Conservation (phyloP, 2,888 invertebrate species). For the Epistrophe eligans region DNA sequence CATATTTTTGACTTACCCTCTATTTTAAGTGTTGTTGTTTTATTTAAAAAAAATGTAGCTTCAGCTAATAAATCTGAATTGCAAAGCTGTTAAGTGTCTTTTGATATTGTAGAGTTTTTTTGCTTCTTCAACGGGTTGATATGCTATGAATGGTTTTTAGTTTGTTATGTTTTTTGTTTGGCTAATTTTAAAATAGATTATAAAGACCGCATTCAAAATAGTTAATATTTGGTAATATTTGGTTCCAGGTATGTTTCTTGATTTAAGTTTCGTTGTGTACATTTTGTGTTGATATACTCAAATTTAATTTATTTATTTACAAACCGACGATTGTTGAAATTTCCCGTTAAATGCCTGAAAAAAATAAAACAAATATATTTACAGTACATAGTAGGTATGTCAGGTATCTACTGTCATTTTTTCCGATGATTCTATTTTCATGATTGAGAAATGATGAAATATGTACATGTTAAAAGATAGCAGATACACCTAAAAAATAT, state of each 20-base stretch:
- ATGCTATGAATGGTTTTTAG: constrained; percentile 7
- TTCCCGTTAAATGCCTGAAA: neutral
- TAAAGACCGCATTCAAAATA: neutral
- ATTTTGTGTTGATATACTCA: constrained; percentile 33
- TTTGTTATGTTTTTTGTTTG: neutral
- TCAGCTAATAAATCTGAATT: constrained; percentile 25
- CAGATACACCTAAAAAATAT: too few relatives aligned
- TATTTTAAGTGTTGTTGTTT: constrained; percentile 21
- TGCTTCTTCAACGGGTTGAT: constrained; percentile 13
- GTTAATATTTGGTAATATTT: constrained; percentile 37
- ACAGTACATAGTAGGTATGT: too few relatives aligned
- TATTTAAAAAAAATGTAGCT: neutral
- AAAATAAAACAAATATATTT: neutral
- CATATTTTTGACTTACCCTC: constrained; percentile 53
- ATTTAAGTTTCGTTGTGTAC: constrained; percentile 47
- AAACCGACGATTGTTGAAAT: neutral
- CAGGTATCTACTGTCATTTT: too few relatives aligned
- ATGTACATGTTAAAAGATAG: too few relatives aligned
- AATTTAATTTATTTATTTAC: neutral
- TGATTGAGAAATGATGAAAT: too few relatives aligned
- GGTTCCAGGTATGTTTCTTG: constrained; percentile 42
- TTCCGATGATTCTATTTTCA: too few relatives aligned
- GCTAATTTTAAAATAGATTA: neutral
- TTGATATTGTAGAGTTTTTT: constrained; percentile 17
- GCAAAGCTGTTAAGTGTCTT: constrained; percentile 24